Base-by-base conservation (phyloP, 1,140 invertebrate genomes). In the Lepeophtheirus salmonis region DNA sequence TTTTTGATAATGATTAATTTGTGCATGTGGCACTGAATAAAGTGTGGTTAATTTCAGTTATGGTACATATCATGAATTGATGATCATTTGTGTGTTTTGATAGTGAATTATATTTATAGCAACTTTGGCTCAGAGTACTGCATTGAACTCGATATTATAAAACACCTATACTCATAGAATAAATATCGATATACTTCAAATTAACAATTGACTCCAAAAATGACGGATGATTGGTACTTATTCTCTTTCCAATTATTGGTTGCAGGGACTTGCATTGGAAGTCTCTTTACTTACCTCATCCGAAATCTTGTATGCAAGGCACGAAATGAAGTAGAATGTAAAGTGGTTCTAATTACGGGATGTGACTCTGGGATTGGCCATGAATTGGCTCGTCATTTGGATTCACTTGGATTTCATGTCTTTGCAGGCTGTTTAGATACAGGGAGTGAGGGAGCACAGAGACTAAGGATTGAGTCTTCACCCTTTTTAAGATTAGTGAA, bases 321-420 rank as follows among this genome's bases (percentile, higher is more conserved):
- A 18, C 24, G 18, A 23, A 14, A 17, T n/a, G 57, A 59, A 48
- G 49, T 59, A 22, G 57, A 41, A 17, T 14, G 13, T 22, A 59
- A 59, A 41, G 57, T 41, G 1, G 23, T 59, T 17, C 18, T 59
- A 13, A 50, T 59, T 14, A 59, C 57, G n/a, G 57, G 57, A 3
- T 59, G 57, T 50, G 57, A 59, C 30, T 52, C 57, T 17, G 57
- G 57, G 17, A 59, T 59, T 17, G 57, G 57, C 22, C 26, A 59
- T 50, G 57, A 59, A 22, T 18, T 59, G 41, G 57, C 57, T 17
- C 51, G 23, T 18, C 22, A 50, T 50, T 18, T 59, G 57, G 57
- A 59, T 18, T 14, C 17, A 18, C 10, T 48, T n/a, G 57, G 57
- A 4, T 59, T 50, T 41, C 57, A 59, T 16, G 57, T 59, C 12